phyloP scores from a whole-genome alignment of 1,140 invertebrate species.

The Cryptotermes secundus region DNA sequence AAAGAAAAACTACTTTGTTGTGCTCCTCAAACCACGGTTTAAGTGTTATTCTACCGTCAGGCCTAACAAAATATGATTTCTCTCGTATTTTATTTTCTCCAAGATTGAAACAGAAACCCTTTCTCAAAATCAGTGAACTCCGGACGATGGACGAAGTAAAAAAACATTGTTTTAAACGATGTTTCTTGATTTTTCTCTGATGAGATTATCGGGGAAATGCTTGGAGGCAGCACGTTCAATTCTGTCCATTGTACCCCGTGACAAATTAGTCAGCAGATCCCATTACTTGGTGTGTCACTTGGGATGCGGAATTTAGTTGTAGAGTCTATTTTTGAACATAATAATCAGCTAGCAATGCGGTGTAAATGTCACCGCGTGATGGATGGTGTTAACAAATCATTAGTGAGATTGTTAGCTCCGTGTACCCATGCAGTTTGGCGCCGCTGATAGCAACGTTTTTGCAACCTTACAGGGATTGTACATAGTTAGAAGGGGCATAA shows the following conservation, averaged over 20 bases:
- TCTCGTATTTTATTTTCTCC: too few species aligned
- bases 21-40: too few species aligned
- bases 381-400: slow-evolving; percentile 19
- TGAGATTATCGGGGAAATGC: neutral
- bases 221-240: neutral
- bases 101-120: too few species aligned
- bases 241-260: neutral
- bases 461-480: too few species aligned
- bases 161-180: too few species aligned
- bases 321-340: neutral
- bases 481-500: too few species aligned
- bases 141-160: too few species aligned
- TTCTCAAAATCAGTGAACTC: too few species aligned
- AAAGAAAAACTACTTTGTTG: too few species aligned
- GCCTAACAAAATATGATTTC: too few species aligned
- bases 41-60: too few species aligned
- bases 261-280: slow-evolving; percentile 5
- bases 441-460: neutral
- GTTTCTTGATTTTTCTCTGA: neutral
- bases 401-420: neutral
- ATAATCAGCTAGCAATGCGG: neutral
- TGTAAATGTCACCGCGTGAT: slow-evolving; percentile 11
- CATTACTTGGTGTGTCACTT: neutral
- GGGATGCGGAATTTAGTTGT: neutral
- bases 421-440: neutral